Conservation (phyloP, 2,797 vertebrate species). For the Argentina silus region DNA sequence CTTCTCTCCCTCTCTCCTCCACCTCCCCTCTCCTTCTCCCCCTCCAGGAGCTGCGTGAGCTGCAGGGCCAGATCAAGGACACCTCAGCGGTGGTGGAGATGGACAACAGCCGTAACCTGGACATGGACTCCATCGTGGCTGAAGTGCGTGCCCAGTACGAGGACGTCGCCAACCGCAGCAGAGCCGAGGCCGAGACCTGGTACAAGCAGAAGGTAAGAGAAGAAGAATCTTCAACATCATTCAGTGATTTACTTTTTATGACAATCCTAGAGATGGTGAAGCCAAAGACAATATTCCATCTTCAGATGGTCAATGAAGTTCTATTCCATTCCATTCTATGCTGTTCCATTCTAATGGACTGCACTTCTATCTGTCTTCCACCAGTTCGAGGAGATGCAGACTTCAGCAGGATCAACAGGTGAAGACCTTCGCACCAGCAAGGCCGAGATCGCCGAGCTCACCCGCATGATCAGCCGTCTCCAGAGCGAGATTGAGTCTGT, state of each 20-base stretch:
- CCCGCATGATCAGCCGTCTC: slow-evolving; percentile 85
- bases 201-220: slow-evolving; percentile 77
- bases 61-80: slow-evolving; percentile 88
- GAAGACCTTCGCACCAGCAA: slow-evolving; percentile 81
- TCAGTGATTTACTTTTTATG: background rate
- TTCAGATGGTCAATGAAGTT: too few relatives aligned
- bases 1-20: background rate
- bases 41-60: slow-evolving; percentile 83
- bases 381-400: slow-evolving; percentile 73
- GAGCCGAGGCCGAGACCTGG: slow-evolving; percentile 85
- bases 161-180: slow-evolving; percentile 80
- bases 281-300: background rate
- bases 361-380: too few relatives aligned
- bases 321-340: too few relatives aligned
- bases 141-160: slow-evolving; percentile 90
- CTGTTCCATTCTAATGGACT: too few relatives aligned
- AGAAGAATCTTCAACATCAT: background rate
- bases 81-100: slow-evolving; percentile 88
- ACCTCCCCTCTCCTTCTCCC: background rate
- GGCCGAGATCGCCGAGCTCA: slow-evolving; percentile 85
- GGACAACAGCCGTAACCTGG: slow-evolving; percentile 86
- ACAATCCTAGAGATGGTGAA: background rate
- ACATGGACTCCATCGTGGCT: slow-evolving; percentile 86
- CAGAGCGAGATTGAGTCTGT: slow-evolving; percentile 87
- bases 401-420: slow-evolving; percentile 49